Evolutionary conservation across 2,888 invertebrate genomes (phyloP).

Genomic region (Cetonia aurata): DNA sequence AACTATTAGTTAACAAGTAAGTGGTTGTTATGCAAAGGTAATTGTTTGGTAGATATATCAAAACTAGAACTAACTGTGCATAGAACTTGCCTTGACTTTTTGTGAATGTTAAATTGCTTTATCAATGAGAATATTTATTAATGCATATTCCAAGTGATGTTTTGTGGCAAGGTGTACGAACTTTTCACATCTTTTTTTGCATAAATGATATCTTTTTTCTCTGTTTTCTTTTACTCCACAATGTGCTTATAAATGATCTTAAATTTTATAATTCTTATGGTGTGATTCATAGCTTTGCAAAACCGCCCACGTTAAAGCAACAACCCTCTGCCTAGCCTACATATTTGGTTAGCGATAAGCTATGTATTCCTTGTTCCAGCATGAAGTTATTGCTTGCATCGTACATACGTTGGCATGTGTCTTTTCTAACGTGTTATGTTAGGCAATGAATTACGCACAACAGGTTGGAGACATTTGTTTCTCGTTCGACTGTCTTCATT

Average conservation of each 20-base stretch:
- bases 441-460: constrained; percentile 6
- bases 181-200: too few species aligned
- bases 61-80: too few species aligned
- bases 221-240: too few species aligned
- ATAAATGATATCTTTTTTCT: too few species aligned
- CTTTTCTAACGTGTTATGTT: constrained; percentile 28
- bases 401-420: constrained; percentile 15
- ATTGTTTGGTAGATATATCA: too few species aligned
- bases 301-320: background rate
- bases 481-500: constrained; percentile 21
- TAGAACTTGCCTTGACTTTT: too few species aligned
- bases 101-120: too few species aligned
- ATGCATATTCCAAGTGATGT: too few species aligned
- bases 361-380: constrained; percentile 13
- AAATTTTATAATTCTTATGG: background rate
- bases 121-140: too few species aligned
- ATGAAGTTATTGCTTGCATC: constrained; percentile 19
- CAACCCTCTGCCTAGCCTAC: constrained; percentile 20
- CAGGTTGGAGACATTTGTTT: constrained; percentile 29
- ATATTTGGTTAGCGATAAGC: constrained; percentile 28
- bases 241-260: background rate
- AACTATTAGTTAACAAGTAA: too few species aligned
- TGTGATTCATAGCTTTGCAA: constrained; percentile 24
- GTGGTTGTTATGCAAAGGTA: too few species aligned
- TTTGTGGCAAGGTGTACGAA: too few species aligned